These are phyloP conservation scores for Nematolebias whitei DNA, from an alignment of 2,113 vertebrate species.

Conservation along the genomic window DNA sequence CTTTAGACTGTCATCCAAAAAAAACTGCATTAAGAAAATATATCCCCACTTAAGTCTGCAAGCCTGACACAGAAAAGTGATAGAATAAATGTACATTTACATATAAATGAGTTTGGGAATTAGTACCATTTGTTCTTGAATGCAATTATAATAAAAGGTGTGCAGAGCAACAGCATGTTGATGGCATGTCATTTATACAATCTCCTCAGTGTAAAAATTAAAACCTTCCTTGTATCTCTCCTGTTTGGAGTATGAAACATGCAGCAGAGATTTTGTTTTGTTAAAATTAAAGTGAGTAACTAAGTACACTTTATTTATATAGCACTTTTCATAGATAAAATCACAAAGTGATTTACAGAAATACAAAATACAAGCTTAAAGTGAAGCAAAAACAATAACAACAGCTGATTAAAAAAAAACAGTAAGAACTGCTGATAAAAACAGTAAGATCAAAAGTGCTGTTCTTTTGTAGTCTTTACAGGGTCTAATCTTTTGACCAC, in stretches of 20 bases:
- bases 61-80: conserved; percentile 34
- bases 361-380: no score
- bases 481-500: not conserved
- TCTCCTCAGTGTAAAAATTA: not conserved
- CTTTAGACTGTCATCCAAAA: conserved; percentile 8
- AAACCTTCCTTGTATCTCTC: not conserved
- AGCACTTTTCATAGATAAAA: no score
- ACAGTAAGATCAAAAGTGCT: no score
- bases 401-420: no score
- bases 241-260: not conserved
- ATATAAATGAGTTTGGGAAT: conserved; percentile 56
- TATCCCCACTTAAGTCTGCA: conserved; percentile 34
- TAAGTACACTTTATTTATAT: no score
- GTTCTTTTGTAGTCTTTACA: not conserved
- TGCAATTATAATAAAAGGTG: conserved; percentile 15
- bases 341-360: no score
- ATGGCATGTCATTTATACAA: conserved; percentile 27
- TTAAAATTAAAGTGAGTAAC: not conserved
- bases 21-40: conserved; percentile 35
- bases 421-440: no score
- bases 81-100: conserved; percentile 43
- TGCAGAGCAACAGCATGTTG: conserved; percentile 31
- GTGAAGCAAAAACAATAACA: no score
- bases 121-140: conserved; percentile 47
- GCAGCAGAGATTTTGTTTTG: not conserved